phyloP scores from a whole-genome alignment of 2,888 invertebrate species.

The Boloria euphrosyne region DNA sequence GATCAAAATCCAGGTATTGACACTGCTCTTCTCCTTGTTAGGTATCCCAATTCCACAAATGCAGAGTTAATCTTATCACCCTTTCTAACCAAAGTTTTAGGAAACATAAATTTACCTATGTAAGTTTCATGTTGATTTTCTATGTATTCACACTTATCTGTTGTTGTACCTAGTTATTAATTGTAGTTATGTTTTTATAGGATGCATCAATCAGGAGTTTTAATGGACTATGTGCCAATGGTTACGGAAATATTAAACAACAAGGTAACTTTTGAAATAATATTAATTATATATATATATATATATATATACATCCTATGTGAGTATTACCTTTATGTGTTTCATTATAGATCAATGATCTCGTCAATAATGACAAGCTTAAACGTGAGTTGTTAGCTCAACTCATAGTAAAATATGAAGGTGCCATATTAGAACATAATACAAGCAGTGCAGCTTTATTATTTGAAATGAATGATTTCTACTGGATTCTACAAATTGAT shows the following conservation, averaged over 20 bases:
- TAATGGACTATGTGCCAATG: slow-evolving; percentile 83
- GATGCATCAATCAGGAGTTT: slow-evolving; percentile 76
- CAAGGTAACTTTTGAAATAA: slow-evolving; percentile 58
- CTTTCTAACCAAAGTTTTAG: slow-evolving; percentile 69
- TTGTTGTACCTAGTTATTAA: too few species aligned
- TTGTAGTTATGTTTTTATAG: slow-evolving; percentile 45
- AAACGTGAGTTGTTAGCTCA: slow-evolving; percentile 72
- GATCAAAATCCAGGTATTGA: slow-evolving; percentile 72
- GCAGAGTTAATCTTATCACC: slow-evolving; percentile 77
- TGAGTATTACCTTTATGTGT: too few species aligned
- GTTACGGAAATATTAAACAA: slow-evolving; percentile 78
- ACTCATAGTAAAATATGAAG: slow-evolving; percentile 76
- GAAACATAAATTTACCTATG: slow-evolving; percentile 72
- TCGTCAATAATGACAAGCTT: slow-evolving; percentile 71
- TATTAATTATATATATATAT: too few species aligned
- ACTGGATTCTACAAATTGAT: slow-evolving; percentile 83
- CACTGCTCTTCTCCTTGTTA: slow-evolving; percentile 52
- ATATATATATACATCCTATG: too few species aligned
- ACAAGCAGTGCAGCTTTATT: slow-evolving; percentile 80
- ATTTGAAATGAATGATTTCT: slow-evolving; percentile 84
- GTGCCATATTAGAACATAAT: slow-evolving; percentile 75
- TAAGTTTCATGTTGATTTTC: slow-evolving; percentile 51
- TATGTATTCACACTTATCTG: not conserved
- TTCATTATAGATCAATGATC: slow-evolving; percentile 63
- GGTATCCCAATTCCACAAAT: slow-evolving; percentile 80